Base-by-base conservation (phyloP, 2,113 vertebrate genomes). In the Cochlearius cochlearius region DNA sequence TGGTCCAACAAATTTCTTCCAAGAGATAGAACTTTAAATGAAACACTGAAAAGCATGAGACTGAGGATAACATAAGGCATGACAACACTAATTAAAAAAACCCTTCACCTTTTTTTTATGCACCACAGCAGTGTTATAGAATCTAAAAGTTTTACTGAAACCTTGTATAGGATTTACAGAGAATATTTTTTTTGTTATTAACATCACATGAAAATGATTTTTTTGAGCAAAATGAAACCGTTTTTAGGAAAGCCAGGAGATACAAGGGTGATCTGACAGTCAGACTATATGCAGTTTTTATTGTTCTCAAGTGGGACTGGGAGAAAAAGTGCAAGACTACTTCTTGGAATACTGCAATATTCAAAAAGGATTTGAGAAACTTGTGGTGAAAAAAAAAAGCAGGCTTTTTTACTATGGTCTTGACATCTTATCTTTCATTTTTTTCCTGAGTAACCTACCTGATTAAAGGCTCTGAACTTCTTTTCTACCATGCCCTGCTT, bases 161-260 rank as follows among this genome's bases (percentile, higher is more conserved):
- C 52, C 11, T 18, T 64, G 3, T 20, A 84, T 56, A 50, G 22
- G 58, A 34, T n/a, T 66, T 58, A 30, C 10, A 52, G n/a, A 64
- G 2, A 41, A 25, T 11, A 7, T 17, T 26, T 52, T 30, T 62
- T 43, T 63, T 36, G 2, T 19, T 47, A 27, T 36, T 58, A 63
- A 47, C 4, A 0, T 59, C 3, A 21, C 7, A 27, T 63, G 7
- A 75, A 67, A 58, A 49, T 4, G 36, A 8, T 0, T 1, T 6
- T 64, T 55, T 64, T 29, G 0, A 73, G 1, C 10, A 32, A 84
- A 80, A 39, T 15, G 1, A 53, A 59, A 39, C 2, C 0, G 0
- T 7, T 85, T 74, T 75, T 64, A 62, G 20, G 23, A 63, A 69
- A 88, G 34, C 4, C 7, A 60, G 2, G 10, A 90, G 38, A 41